Percentiles rank a stretch among this genome's conserved stretches.
Conservation (phyloP, 2,888 invertebrate species). For the Amblyjoppa proteus region DNA sequence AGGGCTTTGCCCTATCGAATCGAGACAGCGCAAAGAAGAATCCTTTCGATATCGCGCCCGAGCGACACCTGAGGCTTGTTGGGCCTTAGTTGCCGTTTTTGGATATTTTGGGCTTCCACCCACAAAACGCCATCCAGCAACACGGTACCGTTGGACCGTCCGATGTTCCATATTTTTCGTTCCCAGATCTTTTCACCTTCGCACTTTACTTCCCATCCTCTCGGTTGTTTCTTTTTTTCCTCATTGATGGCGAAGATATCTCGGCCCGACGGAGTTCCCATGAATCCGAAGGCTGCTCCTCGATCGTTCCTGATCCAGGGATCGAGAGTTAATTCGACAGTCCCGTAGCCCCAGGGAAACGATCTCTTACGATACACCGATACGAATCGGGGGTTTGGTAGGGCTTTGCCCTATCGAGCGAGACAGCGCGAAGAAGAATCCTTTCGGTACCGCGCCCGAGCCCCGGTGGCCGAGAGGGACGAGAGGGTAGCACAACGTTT, state of each 20-base stretch:
- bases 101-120: no score
- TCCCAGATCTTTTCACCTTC: neutral
- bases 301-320: constrained; percentile 47
- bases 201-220: neutral
- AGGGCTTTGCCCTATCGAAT: constrained; percentile 50
- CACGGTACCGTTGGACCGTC: no score
- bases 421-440: constrained; percentile 69
- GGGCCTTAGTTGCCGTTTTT: no score
- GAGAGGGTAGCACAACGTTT: constrained; percentile 49
- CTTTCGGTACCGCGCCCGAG: constrained; percentile 76
- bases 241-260: neutral
- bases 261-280: neutral
- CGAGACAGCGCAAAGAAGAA: constrained; percentile 64
- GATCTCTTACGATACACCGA: constrained; percentile 53
- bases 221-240: neutral
- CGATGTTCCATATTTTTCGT: neutral
- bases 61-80: neutral
- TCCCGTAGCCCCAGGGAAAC: constrained; percentile 18
- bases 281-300: constrained; percentile 21
- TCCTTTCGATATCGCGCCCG: constrained; percentile 77
- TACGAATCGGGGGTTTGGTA: constrained; percentile 56
- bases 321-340: constrained; percentile 47
- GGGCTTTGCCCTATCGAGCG: constrained; percentile 52
- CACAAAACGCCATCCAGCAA: neutral
- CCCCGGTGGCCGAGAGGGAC: constrained; percentile 22